Evolutionary conservation across 1,140 invertebrate genomes (phyloP).

Genomic region (Sarcophaga bullata): DNA sequence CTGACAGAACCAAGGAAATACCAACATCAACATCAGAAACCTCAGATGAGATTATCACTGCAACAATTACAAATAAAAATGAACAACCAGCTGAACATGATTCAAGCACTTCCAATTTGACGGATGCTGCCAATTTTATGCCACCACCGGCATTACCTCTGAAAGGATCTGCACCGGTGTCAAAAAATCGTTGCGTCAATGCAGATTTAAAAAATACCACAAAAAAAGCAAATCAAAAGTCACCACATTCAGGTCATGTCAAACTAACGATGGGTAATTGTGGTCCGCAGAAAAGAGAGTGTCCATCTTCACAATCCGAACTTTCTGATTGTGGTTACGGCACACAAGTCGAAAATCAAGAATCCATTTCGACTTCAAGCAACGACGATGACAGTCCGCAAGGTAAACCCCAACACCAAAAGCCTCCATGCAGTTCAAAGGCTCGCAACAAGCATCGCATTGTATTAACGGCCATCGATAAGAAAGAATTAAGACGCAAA

Average conservation of each 20-base stretch:
- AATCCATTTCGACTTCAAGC: conserved; percentile 76
- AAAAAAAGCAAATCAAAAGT: conserved; percentile 56
- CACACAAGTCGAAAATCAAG: conserved; percentile 74
- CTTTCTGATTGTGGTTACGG: conserved; percentile 75
- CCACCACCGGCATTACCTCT: conserved; percentile 52
- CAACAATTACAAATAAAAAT: conserved; percentile 41
- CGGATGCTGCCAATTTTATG: conserved; percentile 50
- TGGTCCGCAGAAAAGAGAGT: conserved; percentile 60
- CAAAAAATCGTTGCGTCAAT: neutral
- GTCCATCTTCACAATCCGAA: conserved; percentile 65
- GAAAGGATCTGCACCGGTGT: neutral
- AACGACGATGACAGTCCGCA: conserved; percentile 74
- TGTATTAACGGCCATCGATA: conserved; percentile 64
- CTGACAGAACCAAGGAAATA: neutral
- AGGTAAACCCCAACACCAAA: conserved; percentile 73
- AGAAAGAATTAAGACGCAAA: conserved; percentile 70
- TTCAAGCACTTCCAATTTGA: conserved; percentile 56
- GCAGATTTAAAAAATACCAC: neutral
- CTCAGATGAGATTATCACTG: too few relatives aligned
- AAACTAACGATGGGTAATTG: conserved; percentile 61
- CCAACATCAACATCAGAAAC: neutral
- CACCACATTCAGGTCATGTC: conserved; percentile 57
- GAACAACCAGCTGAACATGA: conserved; percentile 60
- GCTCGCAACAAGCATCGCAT: conserved; percentile 65
- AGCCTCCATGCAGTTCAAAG: conserved; percentile 69